Evolutionary conservation across 2,113 vertebrate species (phyloP).

Genomic region (Morone chrysops): DNA sequence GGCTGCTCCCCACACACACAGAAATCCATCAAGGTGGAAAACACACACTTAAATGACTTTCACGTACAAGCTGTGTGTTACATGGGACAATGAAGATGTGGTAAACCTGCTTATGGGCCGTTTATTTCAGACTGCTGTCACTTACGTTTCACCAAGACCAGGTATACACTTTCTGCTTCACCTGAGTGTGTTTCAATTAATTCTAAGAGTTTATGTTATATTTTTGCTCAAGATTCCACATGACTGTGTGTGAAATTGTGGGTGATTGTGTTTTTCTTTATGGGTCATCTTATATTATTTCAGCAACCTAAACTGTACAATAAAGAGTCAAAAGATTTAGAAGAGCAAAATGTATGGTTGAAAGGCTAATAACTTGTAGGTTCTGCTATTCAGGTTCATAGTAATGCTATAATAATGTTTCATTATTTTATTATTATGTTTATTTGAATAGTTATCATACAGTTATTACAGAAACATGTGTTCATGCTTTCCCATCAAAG

Average conservation of each 20-base stretch:
- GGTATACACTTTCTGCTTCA: not conserved
- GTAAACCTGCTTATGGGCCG: not conserved
- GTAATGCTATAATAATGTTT: not conserved
- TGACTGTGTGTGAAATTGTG: not conserved
- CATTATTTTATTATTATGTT: not conserved
- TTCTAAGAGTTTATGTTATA: not conserved
- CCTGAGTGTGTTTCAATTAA: not conserved
- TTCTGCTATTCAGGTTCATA: not conserved
- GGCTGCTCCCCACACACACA: not conserved
- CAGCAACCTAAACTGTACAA: not conserved
- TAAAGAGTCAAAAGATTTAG: not conserved
- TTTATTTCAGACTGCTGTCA: not conserved
- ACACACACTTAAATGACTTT: not conserved
- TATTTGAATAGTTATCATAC: not conserved
- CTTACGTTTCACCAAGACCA: not conserved
- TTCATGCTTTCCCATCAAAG: conserved; percentile 11
- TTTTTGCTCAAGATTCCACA: not conserved
- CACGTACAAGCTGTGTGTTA: not conserved
- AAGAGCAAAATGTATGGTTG: not conserved
- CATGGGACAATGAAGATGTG: not conserved
- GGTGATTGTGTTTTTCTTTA: not conserved
- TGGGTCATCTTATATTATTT: not conserved
- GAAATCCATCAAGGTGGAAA: conserved; percentile 10
- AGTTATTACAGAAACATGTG: not conserved
- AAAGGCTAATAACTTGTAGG: not conserved